Evolutionary conservation across 2,113 vertebrate genomes (phyloP), one percentile per base, ranked within the genome.

Genomic region (Sisor rabdophorus): DNA sequence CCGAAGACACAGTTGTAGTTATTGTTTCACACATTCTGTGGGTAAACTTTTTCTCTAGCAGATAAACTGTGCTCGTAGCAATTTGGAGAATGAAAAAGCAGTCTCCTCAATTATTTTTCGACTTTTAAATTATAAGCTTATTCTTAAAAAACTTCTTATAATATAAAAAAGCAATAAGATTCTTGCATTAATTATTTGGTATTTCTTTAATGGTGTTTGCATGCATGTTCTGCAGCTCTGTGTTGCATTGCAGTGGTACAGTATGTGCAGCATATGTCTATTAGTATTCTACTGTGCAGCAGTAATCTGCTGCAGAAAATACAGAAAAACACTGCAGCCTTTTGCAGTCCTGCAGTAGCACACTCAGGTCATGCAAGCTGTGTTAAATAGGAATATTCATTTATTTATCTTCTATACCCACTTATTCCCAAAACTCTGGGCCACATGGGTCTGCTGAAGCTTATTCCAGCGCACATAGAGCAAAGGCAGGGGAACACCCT

Each of bases 241-340:
- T 77, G 79, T 53, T 80, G 72, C 79, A 80, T 80, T 81, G 83
- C 67, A 74, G 75, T 53, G 68, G 68, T 79, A 65, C 59, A 22
- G 69, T 60, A 54, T 68, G 60, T 40, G 65, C 67, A 55, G 68
- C 40, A 67, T 77, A 60, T 68, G 69, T 63, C 52, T 53, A 71
- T 77, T 47, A 77, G 76, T 20, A 71, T 61, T 71, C 48, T 40
- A 20, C 61, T 64, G 52, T 68, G 63, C 63, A 76, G 74, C 61
- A 36, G 3, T 44, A 19, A 47, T 67, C 71, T 55, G 47, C 70
- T 77, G 52, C 64, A 75, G 71, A 63, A 40, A 60, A 72, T 15
- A 30, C 28, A 61, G 47, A 64, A 52, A n/a, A 32, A 32, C 48
- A 40, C 67, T 71, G 67, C 67, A 59, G 75, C 13, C n/a, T 11